Conservation (phyloP, 2,113 vertebrate species). For the Sterrhoptilus dennistouni region DNA sequence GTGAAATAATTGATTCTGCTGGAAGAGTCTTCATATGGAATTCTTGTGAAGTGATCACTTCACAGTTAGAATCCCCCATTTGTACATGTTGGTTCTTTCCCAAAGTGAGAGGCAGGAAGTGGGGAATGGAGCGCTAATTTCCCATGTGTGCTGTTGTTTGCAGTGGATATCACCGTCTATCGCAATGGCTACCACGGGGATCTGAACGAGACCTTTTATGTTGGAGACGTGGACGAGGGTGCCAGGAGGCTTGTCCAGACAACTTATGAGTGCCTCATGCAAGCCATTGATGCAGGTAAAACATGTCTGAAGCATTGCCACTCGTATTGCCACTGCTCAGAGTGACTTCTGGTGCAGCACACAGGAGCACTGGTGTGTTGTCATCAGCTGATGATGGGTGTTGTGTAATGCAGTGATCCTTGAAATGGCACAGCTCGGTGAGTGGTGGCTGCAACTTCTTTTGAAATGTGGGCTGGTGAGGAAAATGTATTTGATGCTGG, state of each 20-base stretch:
- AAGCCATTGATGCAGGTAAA: constrained; percentile 94
- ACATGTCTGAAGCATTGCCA: neutral
- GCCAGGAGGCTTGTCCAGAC: constrained; percentile 91
- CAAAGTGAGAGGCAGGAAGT: neutral
- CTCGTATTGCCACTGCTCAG: neutral
- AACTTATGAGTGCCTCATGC: constrained; percentile 98
- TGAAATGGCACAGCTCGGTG: neutral
- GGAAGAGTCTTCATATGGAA: neutral
- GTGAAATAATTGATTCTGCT: neutral
- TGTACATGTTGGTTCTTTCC: neutral
- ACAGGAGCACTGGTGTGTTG: neutral
- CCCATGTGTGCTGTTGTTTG: neutral
- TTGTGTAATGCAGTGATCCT: neutral
- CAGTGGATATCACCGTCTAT: constrained; percentile 98
- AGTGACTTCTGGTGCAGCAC: neutral
- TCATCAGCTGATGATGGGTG: neutral
- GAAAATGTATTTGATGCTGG: neutral
- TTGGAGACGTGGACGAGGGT: constrained; percentile 93
- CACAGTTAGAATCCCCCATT: neutral
- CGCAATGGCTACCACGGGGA: constrained; percentile 97
- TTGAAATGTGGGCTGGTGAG: neutral
- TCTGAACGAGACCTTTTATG: constrained; percentile 95
- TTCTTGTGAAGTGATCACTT: neutral
- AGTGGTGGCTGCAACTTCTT: neutral
- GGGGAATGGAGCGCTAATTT: neutral